Base-by-base conservation (phyloP, 2,888 invertebrate genomes). In the Eupelmus urozonus region DNA sequence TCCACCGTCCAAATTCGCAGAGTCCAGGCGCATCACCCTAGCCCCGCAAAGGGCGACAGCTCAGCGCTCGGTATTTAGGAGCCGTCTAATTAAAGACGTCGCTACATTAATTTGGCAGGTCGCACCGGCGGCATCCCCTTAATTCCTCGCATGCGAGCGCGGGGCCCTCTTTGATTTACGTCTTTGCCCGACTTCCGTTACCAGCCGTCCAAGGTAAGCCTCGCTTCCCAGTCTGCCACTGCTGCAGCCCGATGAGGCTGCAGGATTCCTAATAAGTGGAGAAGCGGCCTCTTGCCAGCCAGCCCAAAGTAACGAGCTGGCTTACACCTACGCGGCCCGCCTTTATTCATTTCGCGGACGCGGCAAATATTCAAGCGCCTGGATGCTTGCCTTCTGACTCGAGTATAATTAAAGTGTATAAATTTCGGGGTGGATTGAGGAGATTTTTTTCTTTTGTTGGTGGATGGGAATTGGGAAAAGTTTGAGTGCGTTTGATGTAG, bases 81-180 rank as follows among this genome's bases (percentile, higher is more conserved):
- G 83, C 83, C 83, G 86, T 86, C 87, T 86, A 87, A 87, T 87
- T 87, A 86, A 85, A 85, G 85, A 81, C 84, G 83, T 82, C 82
- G 85, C 83, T 83, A 85, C 87, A 86, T 87, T 87, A 85, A 87
- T 87, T 87, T 85, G 86, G 84, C 82, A 84, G 82, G 76, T 82
- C 81, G 34, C 2, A 49, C 63, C 45, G 80, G 81, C 83, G 79
- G 82, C 84, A 84, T 85, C 85, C 85, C n/a, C 85, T 87, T 86
- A 85, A 87, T 86, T 85, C 85, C 83, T 79, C 81, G 79, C 78
- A 83, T 16, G 9, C 45, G 2, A 16, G 45, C 45, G 45, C 51
- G 34, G 49, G 40, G 55, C 7, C 83, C 83, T 81, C 84, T n/a
- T n/a, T 87, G 85, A 87, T 87, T 86, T 87, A 87, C 86, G 86